Conservation (phyloP, 2,113 vertebrate species). For the Nettapus auritus region DNA sequence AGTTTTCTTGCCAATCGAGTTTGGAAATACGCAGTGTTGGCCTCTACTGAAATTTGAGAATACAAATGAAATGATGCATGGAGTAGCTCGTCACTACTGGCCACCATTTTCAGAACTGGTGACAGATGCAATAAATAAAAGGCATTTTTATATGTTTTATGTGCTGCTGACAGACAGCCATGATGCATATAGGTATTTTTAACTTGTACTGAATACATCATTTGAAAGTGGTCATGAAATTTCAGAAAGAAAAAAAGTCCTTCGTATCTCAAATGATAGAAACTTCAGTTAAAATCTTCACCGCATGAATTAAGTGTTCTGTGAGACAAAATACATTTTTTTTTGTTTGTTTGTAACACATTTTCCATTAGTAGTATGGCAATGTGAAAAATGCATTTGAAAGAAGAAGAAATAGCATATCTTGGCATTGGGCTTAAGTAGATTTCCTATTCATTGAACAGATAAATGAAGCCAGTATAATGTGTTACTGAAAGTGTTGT, state of each 20-base stretch:
- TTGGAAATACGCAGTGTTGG: neutral
- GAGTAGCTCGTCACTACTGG: neutral
- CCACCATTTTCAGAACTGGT: neutral
- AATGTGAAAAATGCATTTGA: slow-evolving; percentile 74
- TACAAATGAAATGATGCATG: neutral
- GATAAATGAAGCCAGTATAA: slow-evolving; percentile 76
- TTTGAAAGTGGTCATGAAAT: neutral
- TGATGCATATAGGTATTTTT: neutral
- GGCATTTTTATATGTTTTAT: neutral
- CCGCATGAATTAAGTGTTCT: slow-evolving; percentile 56
- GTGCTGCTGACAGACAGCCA: neutral
- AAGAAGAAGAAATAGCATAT: slow-evolving; percentile 67
- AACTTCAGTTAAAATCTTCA: slow-evolving; percentile 49
- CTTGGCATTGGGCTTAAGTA: slow-evolving; percentile 72
- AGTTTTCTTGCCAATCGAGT: neutral
- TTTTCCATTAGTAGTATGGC: slow-evolving; percentile 63
- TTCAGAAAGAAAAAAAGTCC: neutral
- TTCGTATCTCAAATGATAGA: slow-evolving; percentile 31
- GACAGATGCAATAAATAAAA: neutral
- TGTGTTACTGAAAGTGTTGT: slow-evolving; percentile 66
- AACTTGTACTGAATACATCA: neutral
- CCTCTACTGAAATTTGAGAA: neutral
- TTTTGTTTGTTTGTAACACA: slow-evolving; percentile 64
- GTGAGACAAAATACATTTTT: slow-evolving; percentile 50
- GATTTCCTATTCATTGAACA: slow-evolving; percentile 81